Base-by-base conservation (phyloP, 2,797 vertebrate genomes). In the Caiman crocodilus region DNA sequence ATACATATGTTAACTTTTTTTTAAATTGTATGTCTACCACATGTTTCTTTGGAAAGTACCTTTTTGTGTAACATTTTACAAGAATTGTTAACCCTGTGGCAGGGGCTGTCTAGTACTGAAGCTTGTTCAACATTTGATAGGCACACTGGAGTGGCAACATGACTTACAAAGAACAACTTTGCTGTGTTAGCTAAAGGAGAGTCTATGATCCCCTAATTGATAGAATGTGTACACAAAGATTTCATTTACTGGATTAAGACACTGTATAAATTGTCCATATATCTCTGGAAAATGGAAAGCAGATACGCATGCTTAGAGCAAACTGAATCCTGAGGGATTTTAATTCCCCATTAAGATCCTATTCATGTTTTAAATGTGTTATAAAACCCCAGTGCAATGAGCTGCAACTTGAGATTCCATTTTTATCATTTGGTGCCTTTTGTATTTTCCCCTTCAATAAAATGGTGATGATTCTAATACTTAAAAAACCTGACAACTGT, bases 221-320 rank as follows among this genome's bases (percentile, higher is more conserved):
- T 73, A 50, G 16, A 77, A 35, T 14, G 21, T n/a, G 14, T 55
- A 57, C 23, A 79, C 59, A 93, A 73, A 32, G 28, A 61, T 74
- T 94, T 91, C 1, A 73, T 82, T 76, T 84, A 30, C 14, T 79
- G 13, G 12, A 26, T 91, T 88, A 74, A 90, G 59, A 82, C 28
- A 84, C 10, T 74, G 9, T 64, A 57, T 13, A 28, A 80, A 67
- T 15, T 79, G 3, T 30, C 86, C 0, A 0, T 74, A 3, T 64
- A 58, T 84, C 80, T 14, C 25, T 83, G 28, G 59, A 87, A 95
- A 90, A 84, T 9, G 1, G 0, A 20, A 81, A 69, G 26, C 18
- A 82, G 18, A 20, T 79, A 78, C n/a, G 77, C 61, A 80, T 79
- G 4, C 84, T 85, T 87, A 69, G 14, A 89, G 42, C 1, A 14